phyloP scores from a whole-genome alignment of 23 tunicate species.

The Styela plicata region DNA sequence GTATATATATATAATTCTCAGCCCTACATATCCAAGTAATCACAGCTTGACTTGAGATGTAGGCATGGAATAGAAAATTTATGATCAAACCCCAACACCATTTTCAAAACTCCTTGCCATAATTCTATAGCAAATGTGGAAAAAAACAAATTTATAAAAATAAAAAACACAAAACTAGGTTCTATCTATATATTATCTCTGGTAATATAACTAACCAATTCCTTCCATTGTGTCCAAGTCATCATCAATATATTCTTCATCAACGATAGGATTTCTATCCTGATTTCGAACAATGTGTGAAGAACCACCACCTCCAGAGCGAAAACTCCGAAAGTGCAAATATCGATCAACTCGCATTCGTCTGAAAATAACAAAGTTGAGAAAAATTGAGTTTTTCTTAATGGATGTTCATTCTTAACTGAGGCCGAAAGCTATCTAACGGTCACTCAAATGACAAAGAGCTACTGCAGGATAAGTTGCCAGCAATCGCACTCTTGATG shows the following conservation, averaged over 20 bases:
- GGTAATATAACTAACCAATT: conserved; percentile 26
- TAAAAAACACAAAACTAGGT: too few relatives aligned
- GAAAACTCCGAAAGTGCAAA: conserved; percentile 28
- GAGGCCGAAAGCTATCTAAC: too few relatives aligned
- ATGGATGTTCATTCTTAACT: too few relatives aligned
- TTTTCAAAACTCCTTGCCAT: too few relatives aligned
- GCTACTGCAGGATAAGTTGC: too few relatives aligned
- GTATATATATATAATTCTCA: too few relatives aligned
- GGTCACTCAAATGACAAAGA: too few relatives aligned
- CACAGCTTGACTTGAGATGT: neutral
- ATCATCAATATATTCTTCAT: conserved; percentile 62
- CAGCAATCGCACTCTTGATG: neutral
- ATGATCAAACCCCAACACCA: too few relatives aligned
- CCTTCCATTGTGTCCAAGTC: conserved; percentile 51
- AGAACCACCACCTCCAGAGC: neutral
- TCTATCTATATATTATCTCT: too few relatives aligned
- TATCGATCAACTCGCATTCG: conserved; percentile 29
- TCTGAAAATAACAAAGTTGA: neutral
- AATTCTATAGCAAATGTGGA: neutral
- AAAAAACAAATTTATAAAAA: neutral
- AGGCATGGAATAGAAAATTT: neutral
- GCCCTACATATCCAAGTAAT: neutral
- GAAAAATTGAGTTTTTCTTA: too few relatives aligned
- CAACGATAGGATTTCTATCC: conserved; percentile 54
- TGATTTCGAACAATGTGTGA: conserved; percentile 50